Base-by-base conservation (phyloP, 2,113 vertebrate genomes). In the Phylloscopus trochilus region DNA sequence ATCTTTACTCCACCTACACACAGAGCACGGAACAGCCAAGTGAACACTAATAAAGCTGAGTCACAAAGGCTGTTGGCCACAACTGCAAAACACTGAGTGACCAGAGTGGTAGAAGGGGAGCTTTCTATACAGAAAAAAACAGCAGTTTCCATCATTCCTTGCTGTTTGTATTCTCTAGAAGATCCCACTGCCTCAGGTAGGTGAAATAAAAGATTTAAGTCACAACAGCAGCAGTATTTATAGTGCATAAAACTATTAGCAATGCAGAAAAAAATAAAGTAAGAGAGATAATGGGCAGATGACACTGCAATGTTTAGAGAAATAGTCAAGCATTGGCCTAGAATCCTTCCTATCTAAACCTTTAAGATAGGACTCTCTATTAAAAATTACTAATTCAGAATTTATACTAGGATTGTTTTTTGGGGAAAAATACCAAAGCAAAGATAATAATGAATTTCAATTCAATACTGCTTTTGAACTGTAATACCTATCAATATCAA, bases 1-100 rank as follows among this genome's bases (percentile, higher is more conserved):
- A 62, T 99, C 98, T 77, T 97, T 98, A 91, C 98, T 98, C 98
- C 98, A 98, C 69, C 98, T 98, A 7, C 6, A 46, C 56, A 77
- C 27, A 67, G 20, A 77, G 18, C 93, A 94, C 37, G 55, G 17
- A 81, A 59, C 60, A 58, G 22, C 4, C 4, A 28, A 4, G 2
- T 21, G 9, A 82, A 62, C 41, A 16, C 33, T 41, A 11, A 14
- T 12, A 28, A 35, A 74, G 75, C 2, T 0, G 22, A 58, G 11
- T 14, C 0, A 0, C 9, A 59, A 59, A 46, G 30, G 37, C 58
- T 58, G 24, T 10, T 66, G 35, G 52, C 27, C 30, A 67, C 31
- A 39, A 49, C 26, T 23, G 59, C 35, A 63, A 23, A 8, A 62
- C 18, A 16, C 1, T 0, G 0, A 76, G 14, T 15, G 13, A 90